Base-by-base conservation (phyloP, 2,888 invertebrate genomes). In the Muschampia plurimacula region DNA sequence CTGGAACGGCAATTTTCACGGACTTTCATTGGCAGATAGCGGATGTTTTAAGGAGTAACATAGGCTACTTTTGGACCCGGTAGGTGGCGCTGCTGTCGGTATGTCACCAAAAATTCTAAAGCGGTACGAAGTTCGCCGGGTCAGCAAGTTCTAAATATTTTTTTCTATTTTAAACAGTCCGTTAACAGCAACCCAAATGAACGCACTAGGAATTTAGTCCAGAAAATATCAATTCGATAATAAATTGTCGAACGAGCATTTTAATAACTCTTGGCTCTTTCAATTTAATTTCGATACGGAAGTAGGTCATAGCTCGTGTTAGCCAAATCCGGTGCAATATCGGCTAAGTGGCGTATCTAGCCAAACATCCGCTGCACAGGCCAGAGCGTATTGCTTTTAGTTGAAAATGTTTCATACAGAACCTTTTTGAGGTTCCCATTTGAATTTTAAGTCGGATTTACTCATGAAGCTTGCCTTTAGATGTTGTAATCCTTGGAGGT, bases 281-380 rank as follows among this genome's bases (percentile, higher is more conserved):
- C 69, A 69, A 69, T 69, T 62, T 52, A 62, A 69, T 62, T 69
- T 62, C 39, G 62, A 52, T 46, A 36, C 12, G 36, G 46, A 69
- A 69, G 49, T 69, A 52, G 69, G 69, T 69, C 69, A 69, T 32
- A 12, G 67, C 62, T 13, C 41, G 55, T 44, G 57, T 41, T 60
- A 49, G 22, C 68, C 44, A 46, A 46, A 44, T 22, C 49, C 22
- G 62, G 15, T 39, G 67, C 62, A 62, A 62, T 69, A 69, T 52
- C 69, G 49, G 49, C 69, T 63, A 69, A 63, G 63, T 69, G 62
- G 69, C 63, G 62, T 7, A 69, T 69, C 52, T 52, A 52, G 49
- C 62, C 69, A 49, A 57, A 69, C 55, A 55, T 60, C 60, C 60
- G 60, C 8, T 52, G 15, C 52, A 15, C 52, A 6, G 52, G 15